phyloP scores from a whole-genome alignment of 1,140 invertebrate genomes.

The Tribolium madens region DNA sequence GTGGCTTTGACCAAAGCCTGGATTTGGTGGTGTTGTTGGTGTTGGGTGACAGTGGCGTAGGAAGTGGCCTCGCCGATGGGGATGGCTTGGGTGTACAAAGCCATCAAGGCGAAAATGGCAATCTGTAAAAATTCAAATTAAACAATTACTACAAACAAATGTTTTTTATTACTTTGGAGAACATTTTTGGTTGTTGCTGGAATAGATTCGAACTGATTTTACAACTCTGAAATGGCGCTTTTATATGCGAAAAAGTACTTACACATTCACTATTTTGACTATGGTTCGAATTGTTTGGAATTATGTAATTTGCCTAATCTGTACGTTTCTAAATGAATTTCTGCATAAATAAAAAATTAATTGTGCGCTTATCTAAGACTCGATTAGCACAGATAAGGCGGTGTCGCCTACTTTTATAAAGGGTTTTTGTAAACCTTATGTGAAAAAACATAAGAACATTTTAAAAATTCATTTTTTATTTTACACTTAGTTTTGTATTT shows the following conservation, averaged over 20 bases:
- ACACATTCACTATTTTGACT: neutral
- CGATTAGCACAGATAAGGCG: neutral
- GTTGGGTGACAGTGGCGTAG: neutral
- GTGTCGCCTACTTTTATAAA: too few relatives aligned
- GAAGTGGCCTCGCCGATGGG: constrained; percentile 1
- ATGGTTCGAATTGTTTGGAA: neutral
- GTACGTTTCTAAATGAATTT: neutral
- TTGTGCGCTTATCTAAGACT: neutral
- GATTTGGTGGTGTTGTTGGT: neutral
- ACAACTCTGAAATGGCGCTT: neutral
- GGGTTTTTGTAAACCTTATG: too few relatives aligned
- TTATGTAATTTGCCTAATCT: neutral
- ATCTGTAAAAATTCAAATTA: neutral
- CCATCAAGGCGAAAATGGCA: neutral
- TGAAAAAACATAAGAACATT: too few relatives aligned
- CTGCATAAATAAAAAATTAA: neutral
- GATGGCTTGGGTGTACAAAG: neutral
- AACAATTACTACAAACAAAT: neutral
- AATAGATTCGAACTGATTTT: neutral
- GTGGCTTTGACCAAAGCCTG: constrained; percentile 12
- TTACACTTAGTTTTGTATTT: too few relatives aligned
- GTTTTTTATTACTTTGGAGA: neutral
- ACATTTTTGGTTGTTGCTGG: neutral
- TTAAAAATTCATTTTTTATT: too few relatives aligned
- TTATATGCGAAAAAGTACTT: neutral